Evolutionary conservation across 1,140 invertebrate species (phyloP).

Genomic region (Teleopsis dalmanni): DNA sequence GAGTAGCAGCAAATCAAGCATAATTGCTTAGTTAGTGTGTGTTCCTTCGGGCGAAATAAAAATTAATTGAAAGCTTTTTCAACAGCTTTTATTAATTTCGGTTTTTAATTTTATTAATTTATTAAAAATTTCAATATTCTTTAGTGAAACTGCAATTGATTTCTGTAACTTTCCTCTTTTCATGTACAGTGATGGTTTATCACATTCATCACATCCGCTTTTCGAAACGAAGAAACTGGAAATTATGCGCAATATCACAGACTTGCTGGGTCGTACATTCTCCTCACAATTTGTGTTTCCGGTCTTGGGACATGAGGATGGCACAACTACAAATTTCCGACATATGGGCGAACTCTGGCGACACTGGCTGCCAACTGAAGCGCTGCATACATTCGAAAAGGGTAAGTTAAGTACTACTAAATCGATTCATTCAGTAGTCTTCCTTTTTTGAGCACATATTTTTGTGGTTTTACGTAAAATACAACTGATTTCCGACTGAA

Average conservation of each 20-base stretch:
- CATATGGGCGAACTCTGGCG: slow-evolving; percentile 66
- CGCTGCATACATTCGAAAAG: slow-evolving; percentile 65
- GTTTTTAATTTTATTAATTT: neutral
- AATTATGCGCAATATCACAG: slow-evolving; percentile 67
- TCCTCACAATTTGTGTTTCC: slow-evolving; percentile 76
- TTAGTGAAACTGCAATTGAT: too few relatives aligned
- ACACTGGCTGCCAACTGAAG: slow-evolving; percentile 72
- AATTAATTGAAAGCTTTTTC: too few relatives aligned
- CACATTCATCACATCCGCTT: slow-evolving; percentile 49
- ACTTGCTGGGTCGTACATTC: slow-evolving; percentile 66
- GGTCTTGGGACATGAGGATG: slow-evolving; percentile 72
- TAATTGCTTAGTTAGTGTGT: too few relatives aligned
- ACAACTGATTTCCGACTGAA: too few relatives aligned
- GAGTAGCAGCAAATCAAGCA: too few relatives aligned
- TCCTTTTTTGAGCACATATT: too few relatives aligned
- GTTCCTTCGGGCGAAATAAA: too few relatives aligned
- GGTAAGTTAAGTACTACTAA: slow-evolving; percentile 53
- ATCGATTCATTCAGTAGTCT: too few relatives aligned
- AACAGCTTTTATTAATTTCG: slow-evolving; percentile 1
- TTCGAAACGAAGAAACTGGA: slow-evolving; percentile 57
- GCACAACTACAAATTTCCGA: slow-evolving; percentile 48
- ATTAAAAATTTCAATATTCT: too few relatives aligned
- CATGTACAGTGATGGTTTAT: slow-evolving; percentile 54
- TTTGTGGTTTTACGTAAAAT: too few relatives aligned
- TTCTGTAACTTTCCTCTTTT: too few relatives aligned